Base-by-base conservation (phyloP, 2,113 vertebrate genomes). In the Pelecanoides urinatrix region DNA sequence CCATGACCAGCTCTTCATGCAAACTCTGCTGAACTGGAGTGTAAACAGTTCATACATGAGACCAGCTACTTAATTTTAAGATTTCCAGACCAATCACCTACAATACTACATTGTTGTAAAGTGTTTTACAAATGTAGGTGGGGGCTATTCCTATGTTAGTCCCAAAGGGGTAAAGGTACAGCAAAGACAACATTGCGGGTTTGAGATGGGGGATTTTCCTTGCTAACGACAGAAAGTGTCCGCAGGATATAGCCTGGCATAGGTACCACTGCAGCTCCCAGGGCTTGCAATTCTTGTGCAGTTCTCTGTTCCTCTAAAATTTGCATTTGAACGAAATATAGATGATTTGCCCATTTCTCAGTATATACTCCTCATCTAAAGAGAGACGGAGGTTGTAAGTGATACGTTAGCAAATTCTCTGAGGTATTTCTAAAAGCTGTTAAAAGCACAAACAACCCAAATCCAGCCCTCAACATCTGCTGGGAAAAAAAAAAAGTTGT, bases 351-450 rank as follows among this genome's bases (percentile, higher is more conserved):
- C 36, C 58, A 45, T 62, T 84, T 81, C 55, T 65, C 58, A 65
- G 34, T 27, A 29, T 30, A 61, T 12, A 52, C 16, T 36, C 52
- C 19, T 77, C 40, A 77, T 49, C 49, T 49, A 63, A 83, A 81
- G 26, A 74, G 84, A 77, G 72, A 76, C 18, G 34, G 68, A 79
- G 26, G 10, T 67, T 74, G 11, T 26, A 74, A 92, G 27, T 59
- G 73, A 65, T 66, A 59, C 0, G 1, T 50, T 86, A 81, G 47
- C 55, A 82, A 96, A 90, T 91, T 78, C n/a, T 77, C 72, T 67
- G 58, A 58, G 88, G 30, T 44, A 70, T 93, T 94, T 88, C 68
- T 91, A 86, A 86, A 92, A 91, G 61, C 52, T 90, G 79, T 75
- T 88, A 90, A 93, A 92, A 95, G 74, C 66, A 79, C 71, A 88